phyloP scores from a whole-genome alignment of 1,140 invertebrate species.

The Cydia amplana region DNA sequence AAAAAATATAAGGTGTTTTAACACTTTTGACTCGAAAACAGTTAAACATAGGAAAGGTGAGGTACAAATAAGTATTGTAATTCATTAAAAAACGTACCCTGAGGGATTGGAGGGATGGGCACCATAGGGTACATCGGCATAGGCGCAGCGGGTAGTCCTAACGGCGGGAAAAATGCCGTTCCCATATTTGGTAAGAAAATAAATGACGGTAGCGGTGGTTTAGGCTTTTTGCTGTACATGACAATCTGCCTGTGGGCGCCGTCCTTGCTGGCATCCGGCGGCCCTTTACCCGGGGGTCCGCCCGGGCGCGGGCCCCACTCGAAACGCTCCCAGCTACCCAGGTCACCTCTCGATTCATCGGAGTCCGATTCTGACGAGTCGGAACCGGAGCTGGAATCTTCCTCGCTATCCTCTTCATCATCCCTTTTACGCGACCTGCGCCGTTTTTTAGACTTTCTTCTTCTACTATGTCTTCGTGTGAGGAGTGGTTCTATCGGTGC shows the following conservation, averaged over 20 bases:
- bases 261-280: constrained; percentile 36
- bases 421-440: constrained; percentile 51
- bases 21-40: not conserved
- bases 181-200: constrained; percentile 67
- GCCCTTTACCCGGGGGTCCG: not conserved
- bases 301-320: not conserved
- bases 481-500: constrained; percentile 39
- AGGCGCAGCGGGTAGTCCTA: constrained; percentile 60
- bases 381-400: constrained; percentile 38
- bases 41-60: not conserved
- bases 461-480: constrained; percentile 33
- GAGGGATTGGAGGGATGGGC: constrained; percentile 58
- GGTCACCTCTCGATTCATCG: constrained; percentile 34
- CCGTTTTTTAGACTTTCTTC: constrained; percentile 34
- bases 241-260: constrained; percentile 67
- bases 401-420: constrained; percentile 63
- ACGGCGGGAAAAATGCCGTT: constrained; percentile 66
- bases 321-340: constrained; percentile 22
- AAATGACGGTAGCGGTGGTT: constrained; percentile 63
- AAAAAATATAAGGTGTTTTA: too few species aligned
- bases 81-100: constrained; percentile 41
- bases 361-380: constrained; percentile 48
- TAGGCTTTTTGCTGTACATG: constrained; percentile 63
- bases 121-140: constrained; percentile 67
- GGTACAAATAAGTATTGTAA: not conserved